A percentile compares a stretch with the other conserved stretches of the same genome.
Conservation (phyloP, 2,113 vertebrate genomes). For the Condylura cristata region DNA sequence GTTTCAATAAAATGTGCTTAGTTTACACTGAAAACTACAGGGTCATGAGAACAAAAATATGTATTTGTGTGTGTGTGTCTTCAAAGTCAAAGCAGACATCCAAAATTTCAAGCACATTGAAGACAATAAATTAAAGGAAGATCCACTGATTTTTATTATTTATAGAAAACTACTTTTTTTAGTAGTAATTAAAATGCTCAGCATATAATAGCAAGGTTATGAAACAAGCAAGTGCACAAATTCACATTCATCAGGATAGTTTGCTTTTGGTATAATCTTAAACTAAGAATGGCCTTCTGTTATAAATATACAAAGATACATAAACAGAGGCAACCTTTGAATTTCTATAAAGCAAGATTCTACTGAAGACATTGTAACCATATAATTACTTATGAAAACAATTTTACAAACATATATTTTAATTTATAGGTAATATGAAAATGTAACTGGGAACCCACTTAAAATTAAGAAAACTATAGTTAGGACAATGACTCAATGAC, state of each 20-base stretch:
- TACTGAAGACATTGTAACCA: background rate
- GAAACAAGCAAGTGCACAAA: background rate
- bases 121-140: background rate
- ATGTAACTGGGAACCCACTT: background rate
- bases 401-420: background rate
- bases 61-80: background rate
- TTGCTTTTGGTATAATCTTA: background rate
- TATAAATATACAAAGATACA: background rate
- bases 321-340: background rate
- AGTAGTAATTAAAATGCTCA: background rate
- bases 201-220: background rate
- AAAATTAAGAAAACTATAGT: background rate
- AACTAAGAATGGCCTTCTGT: background rate
- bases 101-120: background rate
- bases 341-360: background rate
- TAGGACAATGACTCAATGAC: background rate
- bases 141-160: background rate
- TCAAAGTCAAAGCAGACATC: background rate
- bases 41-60: background rate
- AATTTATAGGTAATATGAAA: background rate
- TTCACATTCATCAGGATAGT: background rate
- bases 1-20: background rate
- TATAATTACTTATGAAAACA: background rate
- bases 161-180: background rate
- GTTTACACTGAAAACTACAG: background rate